Evolutionary conservation across 2,113 vertebrate species (phyloP), one percentile per base, ranked within the genome.

Genomic region (Tamias sibiricus): DNA sequence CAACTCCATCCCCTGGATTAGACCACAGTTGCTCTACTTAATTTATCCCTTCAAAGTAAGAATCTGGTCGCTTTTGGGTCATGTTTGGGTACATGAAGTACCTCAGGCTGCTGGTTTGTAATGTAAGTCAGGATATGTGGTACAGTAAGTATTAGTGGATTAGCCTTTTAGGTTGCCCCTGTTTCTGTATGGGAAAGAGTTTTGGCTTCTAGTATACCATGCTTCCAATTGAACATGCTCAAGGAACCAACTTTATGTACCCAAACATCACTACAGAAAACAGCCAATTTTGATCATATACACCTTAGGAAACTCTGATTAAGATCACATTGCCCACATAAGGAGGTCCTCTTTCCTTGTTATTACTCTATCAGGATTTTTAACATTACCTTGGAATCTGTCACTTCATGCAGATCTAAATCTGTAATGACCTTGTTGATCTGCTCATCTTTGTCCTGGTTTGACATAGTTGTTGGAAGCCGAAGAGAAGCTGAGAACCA

Each of bases 401-500:
- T 99, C 96, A 99, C 99, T 98, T 99, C 99, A 19, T 96, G 98
- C 97, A 99, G 99, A 30, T 99, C 99, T 72, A 99, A 98, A 17
- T 99, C 99, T 87, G 98, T 98, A 93, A 99, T 98, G 94, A 99
- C 98, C 85, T 97, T 98, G 95, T 99, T 98, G 62, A 99, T 99
- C 32, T 99, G 98, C 26, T 98, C 97, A 22, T 99, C 98, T 95
- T 99, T 99, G 75, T 99, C 99, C 0, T 42, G 91, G 69, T 98
- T 98, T 1, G 69, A 98, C 97, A 99, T 98, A 0, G 98, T 98
- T 22, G 97, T 98, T 3, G 99, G 99, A 81, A 99, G 98, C 24
- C 99, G 99, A 42, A 99, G 99, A 0, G 99, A 99, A 19, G 99
- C 99, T 14, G 99, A 99, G 96, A 99, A 99, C 80, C 98, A 98